A percentile compares a stretch with the other conserved stretches of the same genome.
Evolutionary conservation across 2,888 invertebrate species (phyloP).

Genomic region (Steromphala cineraria): DNA sequence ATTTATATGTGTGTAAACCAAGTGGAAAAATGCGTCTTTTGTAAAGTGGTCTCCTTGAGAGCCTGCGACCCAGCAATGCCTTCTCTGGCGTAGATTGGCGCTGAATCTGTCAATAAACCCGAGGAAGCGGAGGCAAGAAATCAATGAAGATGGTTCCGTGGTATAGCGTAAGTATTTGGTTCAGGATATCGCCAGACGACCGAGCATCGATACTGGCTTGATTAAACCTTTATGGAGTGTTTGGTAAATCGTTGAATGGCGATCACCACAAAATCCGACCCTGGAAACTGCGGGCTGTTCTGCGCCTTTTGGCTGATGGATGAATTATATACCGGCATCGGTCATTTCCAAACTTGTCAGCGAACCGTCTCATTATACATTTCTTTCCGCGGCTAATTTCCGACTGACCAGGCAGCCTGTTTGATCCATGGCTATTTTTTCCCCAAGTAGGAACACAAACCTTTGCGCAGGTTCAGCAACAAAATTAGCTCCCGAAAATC

Average conservation of each 20-base stretch:
- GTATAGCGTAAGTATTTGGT: not conserved
- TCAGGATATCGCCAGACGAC: slow-evolving; percentile 2
- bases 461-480: not conserved
- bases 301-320: not conserved
- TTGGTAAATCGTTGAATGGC: slow-evolving; percentile 2
- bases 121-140: slow-evolving; percentile 2
- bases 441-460: not conserved
- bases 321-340: not conserved
- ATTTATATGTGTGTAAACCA: not conserved
- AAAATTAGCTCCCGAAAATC: slow-evolving; percentile 4
- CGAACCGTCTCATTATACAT: not conserved
- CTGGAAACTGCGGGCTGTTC: not conserved
- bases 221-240: slow-evolving; percentile 10
- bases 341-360: not conserved
- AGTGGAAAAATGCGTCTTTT: slow-evolving; percentile 1
- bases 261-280: not conserved
- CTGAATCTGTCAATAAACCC: not conserved
- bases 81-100: not conserved
- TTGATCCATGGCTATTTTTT: not conserved
- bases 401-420: not conserved
- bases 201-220: not conserved
- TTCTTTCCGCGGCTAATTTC: not conserved
- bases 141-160: not conserved
- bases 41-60: not conserved
- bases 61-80: not conserved